A percentile compares a stretch with the other conserved stretches of the same genome.
phyloP scores from a whole-genome alignment of 1,140 invertebrate species.

The Elymnias hypermnestra region DNA sequence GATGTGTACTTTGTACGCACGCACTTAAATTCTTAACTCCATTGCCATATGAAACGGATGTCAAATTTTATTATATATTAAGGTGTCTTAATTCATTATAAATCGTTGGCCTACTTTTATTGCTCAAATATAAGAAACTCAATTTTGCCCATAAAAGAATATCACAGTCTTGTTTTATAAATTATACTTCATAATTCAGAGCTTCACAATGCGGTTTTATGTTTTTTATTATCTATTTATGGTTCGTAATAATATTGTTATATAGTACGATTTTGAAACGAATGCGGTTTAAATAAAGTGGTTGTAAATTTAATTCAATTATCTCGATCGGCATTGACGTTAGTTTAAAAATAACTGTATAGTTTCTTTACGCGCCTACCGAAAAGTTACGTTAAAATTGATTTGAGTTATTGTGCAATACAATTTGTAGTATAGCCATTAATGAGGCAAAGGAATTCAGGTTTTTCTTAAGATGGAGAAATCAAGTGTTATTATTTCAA shows the following conservation, averaged over 20 bases:
- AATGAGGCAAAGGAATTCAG: background rate
- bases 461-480: background rate
- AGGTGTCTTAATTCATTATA: background rate
- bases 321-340: constrained; percentile 9
- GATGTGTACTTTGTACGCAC: no score
- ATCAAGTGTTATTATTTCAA: background rate
- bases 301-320: constrained; percentile 12
- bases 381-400: background rate
- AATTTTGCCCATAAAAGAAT: constrained; percentile 10
- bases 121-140: background rate
- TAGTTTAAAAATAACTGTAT: constrained; percentile 1
- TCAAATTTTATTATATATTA: background rate
- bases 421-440: background rate
- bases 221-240: constrained; percentile 13
- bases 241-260: constrained; percentile 11
- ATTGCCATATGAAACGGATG: no score
- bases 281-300: constrained; percentile 13
- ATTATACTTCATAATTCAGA: background rate
- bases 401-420: background rate
- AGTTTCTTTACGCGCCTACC: constrained; percentile 15
- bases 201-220: constrained; percentile 7
- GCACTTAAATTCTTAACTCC: no score
- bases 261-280: constrained; percentile 1
- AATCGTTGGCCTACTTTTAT: constrained; percentile 7
- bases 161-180: background rate